These are phyloP conservation scores for Dasypolia templi DNA, from an alignment of 2,888 invertebrate genomes.

Conservation along the genomic window DNA sequence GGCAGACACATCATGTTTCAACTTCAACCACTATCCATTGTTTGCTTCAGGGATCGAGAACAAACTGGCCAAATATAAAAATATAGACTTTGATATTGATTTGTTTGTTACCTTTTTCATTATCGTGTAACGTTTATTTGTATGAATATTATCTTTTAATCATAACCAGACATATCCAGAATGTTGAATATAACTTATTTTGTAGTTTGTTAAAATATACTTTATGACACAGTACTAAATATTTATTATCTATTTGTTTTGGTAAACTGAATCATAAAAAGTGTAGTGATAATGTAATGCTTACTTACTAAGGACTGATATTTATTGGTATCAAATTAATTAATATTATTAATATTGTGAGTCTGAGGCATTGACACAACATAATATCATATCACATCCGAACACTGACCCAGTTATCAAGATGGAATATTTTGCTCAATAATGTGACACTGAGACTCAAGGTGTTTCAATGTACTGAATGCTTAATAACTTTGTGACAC, in stretches of 20 bases:
- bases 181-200: not conserved
- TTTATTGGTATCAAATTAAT: slow-evolving; percentile 27
- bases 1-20: slow-evolving; percentile 45
- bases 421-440: slow-evolving; percentile 40
- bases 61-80: slow-evolving; percentile 10
- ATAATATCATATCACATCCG: slow-evolving; percentile 34
- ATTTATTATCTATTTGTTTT: not conserved
- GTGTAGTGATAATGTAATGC: slow-evolving; percentile 19
- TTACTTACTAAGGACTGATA: slow-evolving; percentile 11
- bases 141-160: not conserved
- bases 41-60: slow-evolving; percentile 50
- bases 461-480: slow-evolving; percentile 18
- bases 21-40: slow-evolving; percentile 58
- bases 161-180: not conserved
- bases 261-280: slow-evolving; percentile 9
- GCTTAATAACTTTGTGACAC: slow-evolving; percentile 14
- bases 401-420: slow-evolving; percentile 47
- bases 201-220: not conserved
- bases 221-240: not conserved
- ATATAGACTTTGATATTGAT: not conserved
- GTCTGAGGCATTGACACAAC: slow-evolving; percentile 17
- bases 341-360: slow-evolving; percentile 25
- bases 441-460: slow-evolving; percentile 47
- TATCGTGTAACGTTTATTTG: not conserved
- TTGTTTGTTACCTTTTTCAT: not conserved